Evolutionary conservation across 2,888 invertebrate genomes (phyloP).

Genomic region (Eupithecia inturbata): DNA sequence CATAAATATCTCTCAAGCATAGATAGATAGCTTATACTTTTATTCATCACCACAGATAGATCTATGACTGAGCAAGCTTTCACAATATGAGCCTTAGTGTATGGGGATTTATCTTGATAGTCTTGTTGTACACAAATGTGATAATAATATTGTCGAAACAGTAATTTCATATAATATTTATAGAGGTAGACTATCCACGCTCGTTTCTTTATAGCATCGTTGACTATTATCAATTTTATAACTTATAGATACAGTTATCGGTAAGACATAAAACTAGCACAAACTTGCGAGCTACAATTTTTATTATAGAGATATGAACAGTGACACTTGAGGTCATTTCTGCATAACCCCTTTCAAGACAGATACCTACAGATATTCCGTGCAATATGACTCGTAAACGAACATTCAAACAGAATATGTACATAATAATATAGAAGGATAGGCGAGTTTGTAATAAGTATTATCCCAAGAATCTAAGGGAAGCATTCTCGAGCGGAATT

Average conservation of each 20-base stretch:
- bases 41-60: too few relatives aligned
- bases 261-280: conserved; percentile 70
- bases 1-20: too few relatives aligned
- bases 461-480: not conserved
- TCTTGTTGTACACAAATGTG: conserved; percentile 57
- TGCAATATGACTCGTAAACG: conserved; percentile 9
- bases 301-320: conserved; percentile 55
- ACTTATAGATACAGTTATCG: conserved; percentile 73
- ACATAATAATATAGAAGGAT: not conserved
- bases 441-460: not conserved
- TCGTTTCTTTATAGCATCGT: conserved; percentile 59
- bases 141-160: conserved; percentile 58
- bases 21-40: too few relatives aligned
- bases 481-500: not conserved
- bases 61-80: too few relatives aligned
- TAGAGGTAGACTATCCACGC: conserved; percentile 57
- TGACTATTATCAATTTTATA: conserved; percentile 75
- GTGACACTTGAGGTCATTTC: conserved; percentile 57
- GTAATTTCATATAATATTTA: conserved; percentile 60
- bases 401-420: not conserved
- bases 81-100: too few relatives aligned
- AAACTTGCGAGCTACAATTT: conserved; percentile 65
- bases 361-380: not conserved
- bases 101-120: conserved; percentile 53
- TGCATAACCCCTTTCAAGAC: conserved; percentile 47